Evolutionary conservation across 2,113 vertebrate species (phyloP).

Genomic region (Penelope pileata): DNA sequence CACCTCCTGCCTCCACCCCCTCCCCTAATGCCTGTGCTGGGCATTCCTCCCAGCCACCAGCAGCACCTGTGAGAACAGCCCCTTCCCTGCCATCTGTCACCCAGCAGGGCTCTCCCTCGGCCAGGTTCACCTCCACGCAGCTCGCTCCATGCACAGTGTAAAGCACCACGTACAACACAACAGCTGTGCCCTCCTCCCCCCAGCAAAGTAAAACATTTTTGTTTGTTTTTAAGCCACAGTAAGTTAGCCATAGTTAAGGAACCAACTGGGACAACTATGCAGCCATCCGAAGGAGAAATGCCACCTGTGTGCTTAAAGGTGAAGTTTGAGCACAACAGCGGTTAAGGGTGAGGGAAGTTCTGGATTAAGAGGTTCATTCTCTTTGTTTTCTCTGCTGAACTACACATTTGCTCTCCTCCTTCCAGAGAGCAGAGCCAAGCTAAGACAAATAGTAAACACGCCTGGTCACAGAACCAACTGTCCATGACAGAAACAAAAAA

Average conservation of each 20-base stretch:
- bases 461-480: neutral
- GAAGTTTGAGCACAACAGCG: neutral
- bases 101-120: neutral
- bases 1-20: neutral
- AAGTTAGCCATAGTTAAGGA: neutral
- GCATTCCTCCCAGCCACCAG: neutral
- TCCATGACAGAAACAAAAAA: neutral
- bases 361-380: neutral
- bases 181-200: neutral
- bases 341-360: neutral
- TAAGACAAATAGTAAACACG: neutral
- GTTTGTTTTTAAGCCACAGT: neutral
- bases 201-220: accelerated
- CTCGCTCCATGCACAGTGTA: neutral
- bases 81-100: slow-evolving; percentile 19
- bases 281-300: neutral
- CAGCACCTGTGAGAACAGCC: neutral
- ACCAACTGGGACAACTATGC: neutral
- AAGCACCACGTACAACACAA: accelerated
- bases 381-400: neutral
- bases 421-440: neutral
- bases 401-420: neutral
- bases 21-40: neutral
- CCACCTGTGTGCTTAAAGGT: too few species aligned
- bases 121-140: slow-evolving; percentile 3